Evolutionary conservation across 1,140 invertebrate genomes (phyloP).

Genomic region (Aphis craccivora): DNA sequence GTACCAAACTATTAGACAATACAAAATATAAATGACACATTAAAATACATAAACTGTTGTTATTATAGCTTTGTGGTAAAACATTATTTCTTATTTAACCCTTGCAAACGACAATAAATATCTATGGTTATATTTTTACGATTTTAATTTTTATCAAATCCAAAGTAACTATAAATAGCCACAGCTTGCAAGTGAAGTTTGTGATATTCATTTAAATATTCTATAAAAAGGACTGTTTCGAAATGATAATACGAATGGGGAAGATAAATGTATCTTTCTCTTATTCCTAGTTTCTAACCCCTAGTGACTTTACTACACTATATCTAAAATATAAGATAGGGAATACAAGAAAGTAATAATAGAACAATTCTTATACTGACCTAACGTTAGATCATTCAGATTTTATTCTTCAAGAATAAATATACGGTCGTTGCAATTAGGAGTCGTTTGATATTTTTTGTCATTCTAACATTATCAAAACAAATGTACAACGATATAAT

Average conservation of each 20-base stretch:
- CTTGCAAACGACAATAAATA: background rate
- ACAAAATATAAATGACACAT: background rate
- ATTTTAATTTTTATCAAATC: background rate
- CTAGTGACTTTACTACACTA: background rate
- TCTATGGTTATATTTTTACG: background rate
- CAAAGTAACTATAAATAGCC: no score
- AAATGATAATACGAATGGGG: background rate
- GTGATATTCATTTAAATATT: no score
- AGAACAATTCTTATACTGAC: background rate
- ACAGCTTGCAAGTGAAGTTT: no score
- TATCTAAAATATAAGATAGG: background rate
- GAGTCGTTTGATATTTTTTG: no score
- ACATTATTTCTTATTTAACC: background rate
- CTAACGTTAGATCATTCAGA: background rate
- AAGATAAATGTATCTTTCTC: background rate
- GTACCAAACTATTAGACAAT: background rate
- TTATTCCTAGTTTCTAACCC: background rate
- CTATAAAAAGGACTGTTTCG: background rate
- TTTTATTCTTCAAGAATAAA: background rate
- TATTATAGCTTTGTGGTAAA: background rate
- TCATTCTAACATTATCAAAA: no score
- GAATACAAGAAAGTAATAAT: background rate
- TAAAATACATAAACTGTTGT: background rate
- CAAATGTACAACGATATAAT: background rate
- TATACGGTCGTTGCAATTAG: background rate